phyloP scores from a whole-genome alignment of 2,888 invertebrate genomes.

The Sinelater perroti region DNA sequence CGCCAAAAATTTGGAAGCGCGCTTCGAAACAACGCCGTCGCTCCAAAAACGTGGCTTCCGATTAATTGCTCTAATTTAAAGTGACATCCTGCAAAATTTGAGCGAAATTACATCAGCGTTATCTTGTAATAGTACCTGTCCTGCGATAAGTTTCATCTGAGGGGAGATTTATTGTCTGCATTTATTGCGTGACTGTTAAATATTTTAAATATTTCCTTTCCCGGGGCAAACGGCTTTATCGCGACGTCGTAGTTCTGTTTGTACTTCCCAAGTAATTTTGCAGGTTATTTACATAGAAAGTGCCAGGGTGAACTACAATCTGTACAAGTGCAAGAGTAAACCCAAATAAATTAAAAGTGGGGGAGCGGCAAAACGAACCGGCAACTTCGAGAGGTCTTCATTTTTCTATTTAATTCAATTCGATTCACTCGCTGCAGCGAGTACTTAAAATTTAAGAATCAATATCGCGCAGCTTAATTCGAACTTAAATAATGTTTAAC shows the following conservation, averaged over 20 bases:
- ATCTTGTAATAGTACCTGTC: constrained; percentile 13
- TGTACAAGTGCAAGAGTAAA: constrained; percentile 11
- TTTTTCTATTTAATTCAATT: constrained; percentile 30
- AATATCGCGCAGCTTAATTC: constrained; percentile 29
- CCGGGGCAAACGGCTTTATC: constrained; percentile 18
- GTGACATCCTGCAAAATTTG: constrained; percentile 24
- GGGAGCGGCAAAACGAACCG: constrained; percentile 9
- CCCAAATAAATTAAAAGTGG: constrained; percentile 16
- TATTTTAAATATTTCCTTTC: constrained; percentile 21
- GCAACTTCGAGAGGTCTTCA: constrained; percentile 10
- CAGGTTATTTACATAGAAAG: constrained; percentile 16
- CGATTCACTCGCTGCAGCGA: constrained; percentile 8
- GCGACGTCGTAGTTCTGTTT: not conserved
- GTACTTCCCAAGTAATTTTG: constrained; percentile 4
- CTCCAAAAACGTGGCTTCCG: constrained; percentile 14
- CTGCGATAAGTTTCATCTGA: constrained; percentile 18
- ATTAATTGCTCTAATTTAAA: constrained; percentile 26
- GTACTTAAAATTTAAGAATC: constrained; percentile 27
- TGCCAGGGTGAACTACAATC: constrained; percentile 9
- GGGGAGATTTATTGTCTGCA: constrained; percentile 22
- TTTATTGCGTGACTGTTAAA: constrained; percentile 20
- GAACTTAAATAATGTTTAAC: constrained; percentile 39
- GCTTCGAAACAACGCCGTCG: too few relatives aligned
- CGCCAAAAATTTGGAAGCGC: too few relatives aligned
- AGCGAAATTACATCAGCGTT: constrained; percentile 16